Conservation (phyloP, 2,113 vertebrate genomes). For the Strigops habroptila region DNA sequence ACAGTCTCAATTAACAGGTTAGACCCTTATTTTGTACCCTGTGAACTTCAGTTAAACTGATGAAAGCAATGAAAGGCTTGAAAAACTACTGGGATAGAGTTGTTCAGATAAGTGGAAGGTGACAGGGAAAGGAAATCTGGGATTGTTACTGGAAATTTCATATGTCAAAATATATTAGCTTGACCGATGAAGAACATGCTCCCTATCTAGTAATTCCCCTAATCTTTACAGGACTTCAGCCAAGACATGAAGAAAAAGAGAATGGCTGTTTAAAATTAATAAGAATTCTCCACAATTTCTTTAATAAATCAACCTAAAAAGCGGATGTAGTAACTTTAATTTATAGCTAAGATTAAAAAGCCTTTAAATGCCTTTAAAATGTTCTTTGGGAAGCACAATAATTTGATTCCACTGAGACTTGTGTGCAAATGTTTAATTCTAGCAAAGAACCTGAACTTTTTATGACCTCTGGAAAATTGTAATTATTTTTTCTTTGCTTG, state of each 20-base stretch:
- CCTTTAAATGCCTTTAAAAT: conserved; percentile 17
- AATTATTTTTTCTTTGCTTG: conserved; percentile 17
- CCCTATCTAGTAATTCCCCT: not conserved
- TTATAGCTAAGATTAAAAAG: conserved; percentile 16
- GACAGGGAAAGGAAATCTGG: not conserved
- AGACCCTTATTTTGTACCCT: not conserved
- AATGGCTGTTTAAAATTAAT: not conserved
- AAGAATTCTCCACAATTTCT: not conserved
- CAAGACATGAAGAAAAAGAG: not conserved
- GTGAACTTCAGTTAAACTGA: not conserved
- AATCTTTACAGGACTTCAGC: not conserved
- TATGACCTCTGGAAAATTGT: not conserved
- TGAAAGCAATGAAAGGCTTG: not conserved
- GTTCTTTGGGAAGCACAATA: not conserved
- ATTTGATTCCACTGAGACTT: conserved; percentile 1
- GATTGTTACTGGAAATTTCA: not conserved
- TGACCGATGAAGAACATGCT: not conserved
- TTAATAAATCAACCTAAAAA: not conserved
- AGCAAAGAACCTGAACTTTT: conserved; percentile 12
- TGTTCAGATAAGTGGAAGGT: not conserved
- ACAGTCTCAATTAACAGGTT: not conserved
- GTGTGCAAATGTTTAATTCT: conserved; percentile 38
- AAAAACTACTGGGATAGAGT: not conserved
- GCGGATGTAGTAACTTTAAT: not conserved
- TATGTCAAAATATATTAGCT: not conserved